These are phyloP conservation scores for Nowickia ferox DNA, from an alignment of 2,888 invertebrate species.

Conservation along the genomic window DNA sequence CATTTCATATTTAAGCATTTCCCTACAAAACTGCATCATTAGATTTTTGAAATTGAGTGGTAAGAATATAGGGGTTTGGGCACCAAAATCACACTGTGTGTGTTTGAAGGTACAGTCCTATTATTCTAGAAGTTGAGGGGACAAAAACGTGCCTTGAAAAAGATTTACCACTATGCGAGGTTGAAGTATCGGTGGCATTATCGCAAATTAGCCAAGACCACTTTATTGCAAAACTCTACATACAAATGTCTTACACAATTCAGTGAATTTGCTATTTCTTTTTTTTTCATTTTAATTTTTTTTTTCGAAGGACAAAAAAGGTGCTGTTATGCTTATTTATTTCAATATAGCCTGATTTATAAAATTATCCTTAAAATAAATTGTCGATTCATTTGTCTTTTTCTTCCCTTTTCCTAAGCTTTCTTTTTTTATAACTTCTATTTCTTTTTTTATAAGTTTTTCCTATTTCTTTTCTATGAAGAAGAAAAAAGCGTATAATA, in stretches of 20 bases:
- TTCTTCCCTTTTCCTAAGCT: not conserved
- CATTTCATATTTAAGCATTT: no score
- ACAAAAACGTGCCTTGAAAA: no score
- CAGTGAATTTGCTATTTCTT: not conserved
- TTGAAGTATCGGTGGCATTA: no score
- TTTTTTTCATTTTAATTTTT: not conserved
- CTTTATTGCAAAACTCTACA: no score
- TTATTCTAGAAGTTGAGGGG: no score
- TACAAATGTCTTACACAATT: not conserved
- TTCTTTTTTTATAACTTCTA: not conserved
- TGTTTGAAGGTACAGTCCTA: no score
- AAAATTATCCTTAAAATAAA: constrained; percentile 75
- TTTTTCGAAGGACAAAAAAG: constrained; percentile 2
- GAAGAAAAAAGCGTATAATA: not conserved
- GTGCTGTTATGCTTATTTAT: constrained; percentile 67
- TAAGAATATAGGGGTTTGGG: no score
- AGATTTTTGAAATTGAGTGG: no score
- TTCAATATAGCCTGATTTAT: constrained; percentile 69
- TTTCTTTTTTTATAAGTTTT: constrained; percentile 1
- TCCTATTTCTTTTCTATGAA: not conserved
- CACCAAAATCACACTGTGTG: no score
- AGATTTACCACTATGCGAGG: no score
- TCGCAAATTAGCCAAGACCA: no score
- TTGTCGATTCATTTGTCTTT: constrained; percentile 46
- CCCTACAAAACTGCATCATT: no score